Percentiles rank a stretch among this genome's conserved stretches.
Evolutionary conservation across 2,113 vertebrate genomes (phyloP).

Genomic region (Antechinus stuartii): DNA sequence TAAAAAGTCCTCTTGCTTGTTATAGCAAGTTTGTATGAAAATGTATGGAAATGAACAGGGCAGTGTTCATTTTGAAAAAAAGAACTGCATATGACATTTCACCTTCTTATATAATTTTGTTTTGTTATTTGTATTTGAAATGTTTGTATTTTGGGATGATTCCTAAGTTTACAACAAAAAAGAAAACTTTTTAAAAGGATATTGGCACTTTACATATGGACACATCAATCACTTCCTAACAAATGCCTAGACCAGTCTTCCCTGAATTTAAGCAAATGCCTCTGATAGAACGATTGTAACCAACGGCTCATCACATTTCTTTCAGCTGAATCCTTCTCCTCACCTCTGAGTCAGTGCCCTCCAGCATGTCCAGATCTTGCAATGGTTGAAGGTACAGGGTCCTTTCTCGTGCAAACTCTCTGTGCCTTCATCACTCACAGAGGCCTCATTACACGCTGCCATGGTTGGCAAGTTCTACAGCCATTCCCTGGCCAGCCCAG

Average conservation of each 20-base stretch:
- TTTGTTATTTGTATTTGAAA: background rate
- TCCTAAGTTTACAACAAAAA: background rate
- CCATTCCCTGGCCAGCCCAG: conserved; percentile 47
- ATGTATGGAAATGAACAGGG: background rate
- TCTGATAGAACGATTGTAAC: background rate
- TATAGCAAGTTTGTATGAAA: background rate
- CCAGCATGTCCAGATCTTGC: conserved; percentile 46
- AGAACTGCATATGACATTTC: background rate
- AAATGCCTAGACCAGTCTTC: background rate
- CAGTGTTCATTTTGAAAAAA: background rate
- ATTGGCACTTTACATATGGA: background rate
- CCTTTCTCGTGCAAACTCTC: conserved; percentile 38
- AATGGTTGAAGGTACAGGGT: conserved; percentile 50
- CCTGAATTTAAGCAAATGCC: background rate
- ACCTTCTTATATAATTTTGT: background rate
- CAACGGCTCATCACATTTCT: background rate
- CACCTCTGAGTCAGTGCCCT: conserved; percentile 30
- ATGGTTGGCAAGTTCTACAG: conserved; percentile 53
- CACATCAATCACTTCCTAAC: background rate
- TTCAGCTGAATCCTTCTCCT: conserved; percentile 37
- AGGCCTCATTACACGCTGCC: conserved; percentile 49
- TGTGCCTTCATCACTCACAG: conserved; percentile 65
- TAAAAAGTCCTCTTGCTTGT: background rate
- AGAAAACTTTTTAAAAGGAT: background rate
- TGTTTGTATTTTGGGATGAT: background rate